Conservation (phyloP, 2,113 vertebrate genomes). For the Cryptomyrus ogoouensis region DNA sequence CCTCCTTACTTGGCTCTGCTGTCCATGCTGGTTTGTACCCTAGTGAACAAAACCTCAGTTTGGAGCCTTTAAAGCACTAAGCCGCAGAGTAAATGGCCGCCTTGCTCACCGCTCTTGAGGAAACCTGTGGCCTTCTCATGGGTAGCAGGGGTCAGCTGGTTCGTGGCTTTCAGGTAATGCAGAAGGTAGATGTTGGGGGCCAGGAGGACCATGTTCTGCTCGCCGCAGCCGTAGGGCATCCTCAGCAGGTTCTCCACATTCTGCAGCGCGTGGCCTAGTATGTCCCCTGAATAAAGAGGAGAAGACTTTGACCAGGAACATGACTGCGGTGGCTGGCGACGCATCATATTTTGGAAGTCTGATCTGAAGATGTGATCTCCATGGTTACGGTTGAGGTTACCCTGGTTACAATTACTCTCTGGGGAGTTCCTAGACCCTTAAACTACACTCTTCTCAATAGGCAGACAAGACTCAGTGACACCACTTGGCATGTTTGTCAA, state of each 20-base stretch:
- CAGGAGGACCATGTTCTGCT: constrained; percentile 83
- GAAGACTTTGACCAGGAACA: not conserved
- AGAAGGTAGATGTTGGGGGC: constrained; percentile 81
- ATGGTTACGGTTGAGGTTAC: not conserved
- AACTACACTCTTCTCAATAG: not conserved
- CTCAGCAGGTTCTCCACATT: constrained; percentile 67
- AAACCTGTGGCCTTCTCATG: constrained; percentile 60
- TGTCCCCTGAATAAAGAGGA: constrained; percentile 62
- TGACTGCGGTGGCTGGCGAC: not conserved
- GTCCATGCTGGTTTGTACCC: not conserved
- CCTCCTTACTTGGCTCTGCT: not conserved
- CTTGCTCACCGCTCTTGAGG: constrained; percentile 65
- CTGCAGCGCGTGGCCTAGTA: constrained; percentile 69
- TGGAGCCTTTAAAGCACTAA: not conserved
- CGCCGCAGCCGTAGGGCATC: constrained; percentile 82
- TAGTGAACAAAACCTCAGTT: not conserved
- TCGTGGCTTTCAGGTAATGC: constrained; percentile 67
- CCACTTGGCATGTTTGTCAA: not conserved
- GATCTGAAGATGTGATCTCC: not conserved
- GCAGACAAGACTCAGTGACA: not conserved
- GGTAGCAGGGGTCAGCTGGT: constrained; percentile 69
- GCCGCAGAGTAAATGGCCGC: not conserved
- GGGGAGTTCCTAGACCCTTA: not conserved
- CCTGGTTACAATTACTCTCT: not conserved
- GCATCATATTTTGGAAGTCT: not conserved